Evolutionary conservation across 2,888 invertebrate species (phyloP).

Genomic region (Augochlorella aurata): DNA sequence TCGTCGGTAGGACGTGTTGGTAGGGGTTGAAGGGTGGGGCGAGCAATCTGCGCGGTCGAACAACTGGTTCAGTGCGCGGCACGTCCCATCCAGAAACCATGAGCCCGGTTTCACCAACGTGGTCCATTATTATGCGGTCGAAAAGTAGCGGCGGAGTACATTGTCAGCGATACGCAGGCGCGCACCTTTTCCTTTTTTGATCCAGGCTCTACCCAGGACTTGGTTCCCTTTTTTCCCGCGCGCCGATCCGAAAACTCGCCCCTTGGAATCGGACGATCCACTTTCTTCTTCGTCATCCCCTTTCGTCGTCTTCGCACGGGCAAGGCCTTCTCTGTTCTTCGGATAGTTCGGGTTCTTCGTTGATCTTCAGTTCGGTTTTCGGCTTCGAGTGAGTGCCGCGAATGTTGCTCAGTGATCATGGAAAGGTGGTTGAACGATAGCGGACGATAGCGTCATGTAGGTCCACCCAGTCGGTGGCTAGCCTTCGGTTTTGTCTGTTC

Average conservation of each 20-base stretch:
- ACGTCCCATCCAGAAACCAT: conserved; percentile 73
- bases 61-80: conserved; percentile 71
- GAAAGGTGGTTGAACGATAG: conserved; percentile 38
- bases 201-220: conserved; percentile 20
- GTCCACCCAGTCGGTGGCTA: neutral
- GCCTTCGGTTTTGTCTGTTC: neutral
- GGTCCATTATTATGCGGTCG: conserved; percentile 76
- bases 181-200: conserved; percentile 65
- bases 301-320: fast-evolving
- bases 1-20: conserved; percentile 2
- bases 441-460: conserved; percentile 41
- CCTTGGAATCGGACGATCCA: neutral
- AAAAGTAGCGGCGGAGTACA: conserved; percentile 72
- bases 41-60: conserved; percentile 62
- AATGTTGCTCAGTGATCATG: conserved; percentile 33
- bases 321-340: too few species aligned
- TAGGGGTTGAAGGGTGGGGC: conserved; percentile 57
- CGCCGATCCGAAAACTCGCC: conserved; percentile 14
- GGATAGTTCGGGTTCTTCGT: neutral
- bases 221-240: conserved; percentile 34
- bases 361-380: neutral
- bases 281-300: neutral
- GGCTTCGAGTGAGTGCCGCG: conserved; percentile 22
- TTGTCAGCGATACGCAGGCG: conserved; percentile 75
- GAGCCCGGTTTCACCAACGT: conserved; percentile 75